These are phyloP conservation scores for Balaenoptera acutorostrata DNA, from an alignment of 2,113 vertebrate genomes.

Conservation along the genomic window DNA sequence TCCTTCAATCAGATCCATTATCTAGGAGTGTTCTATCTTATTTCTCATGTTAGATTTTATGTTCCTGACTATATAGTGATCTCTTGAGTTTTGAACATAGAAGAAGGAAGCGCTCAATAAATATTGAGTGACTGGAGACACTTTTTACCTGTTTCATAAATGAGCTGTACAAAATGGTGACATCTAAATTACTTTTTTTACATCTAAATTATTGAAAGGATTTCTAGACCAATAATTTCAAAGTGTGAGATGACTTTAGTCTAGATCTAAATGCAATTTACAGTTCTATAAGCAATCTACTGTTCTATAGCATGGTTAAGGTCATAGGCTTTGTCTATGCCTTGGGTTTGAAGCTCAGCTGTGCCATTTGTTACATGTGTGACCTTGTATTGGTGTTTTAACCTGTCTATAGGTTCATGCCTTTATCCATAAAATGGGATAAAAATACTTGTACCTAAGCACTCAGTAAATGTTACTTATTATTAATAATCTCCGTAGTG, in stretches of 20 bases:
- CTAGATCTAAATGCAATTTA: neutral
- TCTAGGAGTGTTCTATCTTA: neutral
- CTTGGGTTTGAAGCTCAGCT: neutral
- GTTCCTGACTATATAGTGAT: neutral
- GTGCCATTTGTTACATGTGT: neutral
- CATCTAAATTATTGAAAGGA: neutral
- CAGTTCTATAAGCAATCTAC: neutral
- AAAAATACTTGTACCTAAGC: neutral
- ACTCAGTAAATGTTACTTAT: neutral
- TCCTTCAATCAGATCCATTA: neutral
- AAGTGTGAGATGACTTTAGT: neutral
- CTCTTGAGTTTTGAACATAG: neutral
- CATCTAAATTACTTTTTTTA: neutral
- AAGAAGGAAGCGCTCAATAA: neutral
- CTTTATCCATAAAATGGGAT: neutral
- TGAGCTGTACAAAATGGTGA: neutral
- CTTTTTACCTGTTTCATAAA: constrained; percentile 12
- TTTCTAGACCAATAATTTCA: neutral
- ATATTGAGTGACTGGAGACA: neutral
- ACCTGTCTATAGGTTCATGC: neutral
- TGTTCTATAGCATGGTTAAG: neutral
- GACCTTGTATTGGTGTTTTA: neutral
- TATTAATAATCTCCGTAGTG: neutral
- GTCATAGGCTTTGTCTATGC: neutral
- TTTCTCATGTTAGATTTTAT: neutral